Conservation (phyloP, 2,888 invertebrate genomes). For the Busseola fusca region DNA sequence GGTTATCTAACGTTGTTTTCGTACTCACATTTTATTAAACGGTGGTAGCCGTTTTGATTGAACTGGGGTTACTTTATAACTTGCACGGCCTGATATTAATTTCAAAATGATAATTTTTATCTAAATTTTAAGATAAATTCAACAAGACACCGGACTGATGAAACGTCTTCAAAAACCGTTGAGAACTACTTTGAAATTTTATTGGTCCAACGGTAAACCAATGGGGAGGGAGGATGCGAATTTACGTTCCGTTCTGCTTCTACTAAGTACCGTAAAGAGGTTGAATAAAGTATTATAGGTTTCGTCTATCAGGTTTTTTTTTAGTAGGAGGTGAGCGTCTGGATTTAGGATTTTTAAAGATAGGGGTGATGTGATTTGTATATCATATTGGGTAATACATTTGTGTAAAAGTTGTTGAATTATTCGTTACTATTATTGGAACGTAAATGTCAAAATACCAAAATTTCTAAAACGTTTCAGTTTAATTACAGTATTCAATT, state of each 20-base stretch:
- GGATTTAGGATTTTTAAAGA: background rate
- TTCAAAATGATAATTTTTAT: slow-evolving; percentile 70
- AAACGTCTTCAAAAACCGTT: slow-evolving; percentile 86
- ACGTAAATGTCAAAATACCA: slow-evolving; percentile 31
- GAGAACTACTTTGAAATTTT: slow-evolving; percentile 75
- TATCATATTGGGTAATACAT: background rate
- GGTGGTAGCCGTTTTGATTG: slow-evolving; percentile 78
- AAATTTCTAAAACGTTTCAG: background rate
- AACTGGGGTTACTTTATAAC: slow-evolving; percentile 69
- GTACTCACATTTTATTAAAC: slow-evolving; percentile 78
- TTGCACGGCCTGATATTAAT: slow-evolving; percentile 69
- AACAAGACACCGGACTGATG: slow-evolving; percentile 81
- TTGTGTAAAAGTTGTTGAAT: background rate
- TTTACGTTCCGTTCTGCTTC: slow-evolving; percentile 68
- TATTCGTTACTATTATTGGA: background rate
- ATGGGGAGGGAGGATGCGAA: slow-evolving; percentile 64
- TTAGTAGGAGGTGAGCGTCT: background rate
- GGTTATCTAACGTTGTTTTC: slow-evolving; percentile 65
- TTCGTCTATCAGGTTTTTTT: background rate
- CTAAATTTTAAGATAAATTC: slow-evolving; percentile 75
- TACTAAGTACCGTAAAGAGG: too few species aligned
- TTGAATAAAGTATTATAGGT: too few species aligned
- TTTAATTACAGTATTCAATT: rapidly evolving
- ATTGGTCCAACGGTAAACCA: slow-evolving; percentile 73
- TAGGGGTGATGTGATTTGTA: too few species aligned